Percentiles rank a stretch among this genome's conserved stretches.
phyloP scores from a whole-genome alignment of 2,113 vertebrate species.

The Hippocampus barbouri region DNA sequence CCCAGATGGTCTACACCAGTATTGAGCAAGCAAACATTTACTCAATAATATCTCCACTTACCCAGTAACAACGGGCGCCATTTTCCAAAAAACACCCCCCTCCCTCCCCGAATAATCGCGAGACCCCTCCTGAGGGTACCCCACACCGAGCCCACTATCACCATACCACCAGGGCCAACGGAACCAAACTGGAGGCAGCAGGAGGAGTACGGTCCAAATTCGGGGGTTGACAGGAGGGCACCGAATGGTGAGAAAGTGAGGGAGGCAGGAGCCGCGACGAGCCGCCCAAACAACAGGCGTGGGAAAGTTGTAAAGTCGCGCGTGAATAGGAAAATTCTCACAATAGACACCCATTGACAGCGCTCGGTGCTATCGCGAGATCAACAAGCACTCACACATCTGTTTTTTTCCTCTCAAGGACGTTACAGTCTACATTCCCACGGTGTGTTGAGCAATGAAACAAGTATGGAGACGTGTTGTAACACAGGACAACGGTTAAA shows the following conservation, averaged over 20 bases:
- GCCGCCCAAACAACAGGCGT: conserved; percentile 69
- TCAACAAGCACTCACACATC: neutral
- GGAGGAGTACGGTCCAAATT: neutral
- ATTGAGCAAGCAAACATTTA: neutral
- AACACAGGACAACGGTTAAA: neutral
- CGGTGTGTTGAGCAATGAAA: conserved; percentile 53
- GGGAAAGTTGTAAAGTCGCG: conserved; percentile 70
- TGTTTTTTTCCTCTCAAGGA: conserved; percentile 18
- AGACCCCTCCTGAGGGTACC: conserved; percentile 55
- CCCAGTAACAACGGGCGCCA: conserved; percentile 99
- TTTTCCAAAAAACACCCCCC: conserved; percentile 88
- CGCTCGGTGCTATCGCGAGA: conserved; percentile 59
- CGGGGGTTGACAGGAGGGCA: conserved; percentile 4
- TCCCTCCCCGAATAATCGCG: conserved; percentile 70
- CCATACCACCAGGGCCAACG: conserved; percentile 20
- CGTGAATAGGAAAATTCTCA: conserved; percentile 63
- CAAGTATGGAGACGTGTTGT: conserved; percentile 1
- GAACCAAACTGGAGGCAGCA: conserved; percentile 37
- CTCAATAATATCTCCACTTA: conserved; percentile 75
- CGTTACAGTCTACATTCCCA: conserved; percentile 56
- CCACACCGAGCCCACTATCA: conserved; percentile 16
- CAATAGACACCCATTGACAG: conserved; percentile 35
- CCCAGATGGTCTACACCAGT: neutral
- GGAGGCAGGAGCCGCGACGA: conserved; percentile 19
- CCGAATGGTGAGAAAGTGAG: conserved; percentile 24